A percentile compares a stretch with the other conserved stretches of the same genome.
phyloP scores from a whole-genome alignment of 2,888 invertebrate species.

The Kuschelorhynchus macadamiae region DNA sequence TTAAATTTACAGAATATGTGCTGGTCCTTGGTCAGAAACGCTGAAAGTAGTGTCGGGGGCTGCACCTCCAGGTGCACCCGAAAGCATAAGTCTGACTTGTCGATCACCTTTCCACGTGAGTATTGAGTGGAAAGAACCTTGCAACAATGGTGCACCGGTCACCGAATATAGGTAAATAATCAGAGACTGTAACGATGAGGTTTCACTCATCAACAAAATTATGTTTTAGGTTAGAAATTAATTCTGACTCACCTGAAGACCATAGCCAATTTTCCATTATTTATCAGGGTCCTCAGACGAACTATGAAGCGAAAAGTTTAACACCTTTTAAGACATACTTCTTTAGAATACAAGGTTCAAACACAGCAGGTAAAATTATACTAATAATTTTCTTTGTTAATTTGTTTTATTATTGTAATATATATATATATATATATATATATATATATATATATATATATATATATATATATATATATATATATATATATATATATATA shows the following conservation, averaged over 20 bases:
- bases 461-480: too few species aligned
- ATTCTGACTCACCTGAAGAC: conserved; percentile 68
- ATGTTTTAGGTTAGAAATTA: conserved; percentile 81
- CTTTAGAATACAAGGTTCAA: conserved; percentile 86
- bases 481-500: too few species aligned
- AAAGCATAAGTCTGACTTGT: conserved; percentile 72
- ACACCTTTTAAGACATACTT: conserved; percentile 85
- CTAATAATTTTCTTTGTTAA: too few species aligned
- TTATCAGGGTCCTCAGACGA: conserved; percentile 75
- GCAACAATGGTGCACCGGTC: conserved; percentile 84
- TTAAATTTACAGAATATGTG: conserved; percentile 76
- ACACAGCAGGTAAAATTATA: conserved; percentile 74
- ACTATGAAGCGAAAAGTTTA: conserved; percentile 80
- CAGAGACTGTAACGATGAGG: too few species aligned
- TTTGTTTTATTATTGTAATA: too few species aligned
- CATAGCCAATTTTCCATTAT: conserved; percentile 70
- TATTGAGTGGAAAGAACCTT: conserved; percentile 85
- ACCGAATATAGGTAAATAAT: conserved; percentile 84
- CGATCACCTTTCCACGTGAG: conserved; percentile 78
- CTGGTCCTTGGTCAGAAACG: conserved; percentile 83
- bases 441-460: too few species aligned
- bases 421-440: too few species aligned
- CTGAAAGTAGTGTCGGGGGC: conserved; percentile 83
- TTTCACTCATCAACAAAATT: too few species aligned
- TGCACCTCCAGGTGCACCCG: conserved; percentile 85